These are phyloP conservation scores for Montipora capricornis DNA, from an alignment of 64 coral and sea anemone species.

Conservation along the genomic window DNA sequence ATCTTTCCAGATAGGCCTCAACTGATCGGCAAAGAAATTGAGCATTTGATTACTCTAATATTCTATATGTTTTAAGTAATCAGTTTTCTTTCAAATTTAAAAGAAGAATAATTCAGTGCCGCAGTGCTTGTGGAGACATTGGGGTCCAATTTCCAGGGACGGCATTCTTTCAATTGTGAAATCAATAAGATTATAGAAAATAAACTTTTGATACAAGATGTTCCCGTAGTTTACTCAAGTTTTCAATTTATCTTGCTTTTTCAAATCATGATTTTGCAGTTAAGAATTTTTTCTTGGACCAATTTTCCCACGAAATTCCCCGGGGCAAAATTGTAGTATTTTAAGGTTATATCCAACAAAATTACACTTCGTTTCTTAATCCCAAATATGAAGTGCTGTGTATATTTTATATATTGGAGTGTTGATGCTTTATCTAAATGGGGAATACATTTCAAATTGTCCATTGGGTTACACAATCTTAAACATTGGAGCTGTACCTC, in stretches of 20 bases:
- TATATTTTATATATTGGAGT: background rate
- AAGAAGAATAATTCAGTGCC: no score
- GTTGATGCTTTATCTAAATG: background rate
- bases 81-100: no score
- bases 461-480: background rate
- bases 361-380: background rate
- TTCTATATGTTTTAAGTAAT: background rate
- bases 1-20: background rate
- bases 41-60: background rate
- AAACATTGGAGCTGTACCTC: background rate
- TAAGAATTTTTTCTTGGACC: no score
- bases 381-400: background rate
- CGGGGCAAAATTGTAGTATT: background rate
- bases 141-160: background rate
- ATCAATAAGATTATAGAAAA: no score
- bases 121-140: background rate
- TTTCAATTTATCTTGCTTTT: no score
- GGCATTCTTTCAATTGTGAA: no score
- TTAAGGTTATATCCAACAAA: background rate
- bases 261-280: no score
- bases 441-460: conserved; percentile 7
- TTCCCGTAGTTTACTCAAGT: background rate
- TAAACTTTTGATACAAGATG: no score
- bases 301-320: no score
- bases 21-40: background rate